Conservation (phyloP, 1,140 invertebrate species). For the Dendrolimus kikuchii region DNA sequence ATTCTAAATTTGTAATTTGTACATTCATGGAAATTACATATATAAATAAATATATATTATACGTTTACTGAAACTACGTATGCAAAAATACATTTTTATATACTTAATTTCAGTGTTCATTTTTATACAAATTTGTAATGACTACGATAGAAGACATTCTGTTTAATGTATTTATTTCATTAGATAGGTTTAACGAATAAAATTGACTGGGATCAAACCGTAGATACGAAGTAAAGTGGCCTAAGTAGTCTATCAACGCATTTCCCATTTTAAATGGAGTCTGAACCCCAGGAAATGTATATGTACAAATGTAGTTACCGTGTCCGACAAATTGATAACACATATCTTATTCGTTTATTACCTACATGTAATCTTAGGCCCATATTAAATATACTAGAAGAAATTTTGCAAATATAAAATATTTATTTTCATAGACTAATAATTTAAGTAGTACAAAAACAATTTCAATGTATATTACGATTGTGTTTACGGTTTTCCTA, state of each 20-base stretch:
- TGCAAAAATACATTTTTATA: too few species aligned
- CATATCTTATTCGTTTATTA: too few species aligned
- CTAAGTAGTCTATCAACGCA: conserved; percentile 34
- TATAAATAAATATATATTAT: conserved; percentile 32
- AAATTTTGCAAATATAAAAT: too few species aligned
- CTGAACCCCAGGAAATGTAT: too few species aligned
- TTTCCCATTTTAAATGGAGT: too few species aligned
- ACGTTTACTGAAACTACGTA: conserved; percentile 17
- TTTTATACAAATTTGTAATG: conserved; percentile 70
- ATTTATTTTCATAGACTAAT: too few species aligned
- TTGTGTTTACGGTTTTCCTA: conserved; percentile 8
- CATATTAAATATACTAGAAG: too few species aligned
- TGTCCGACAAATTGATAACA: too few species aligned
- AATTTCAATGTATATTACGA: background rate
- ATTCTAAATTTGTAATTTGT: conserved; percentile 68
- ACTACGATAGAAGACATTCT: conserved; percentile 43
- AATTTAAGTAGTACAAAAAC: too few species aligned
- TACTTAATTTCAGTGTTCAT: conserved; percentile 13
- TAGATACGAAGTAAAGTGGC: conserved; percentile 53
- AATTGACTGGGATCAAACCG: conserved; percentile 63
- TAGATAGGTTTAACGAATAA: conserved; percentile 62
- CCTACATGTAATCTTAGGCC: too few species aligned
- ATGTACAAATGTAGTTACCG: too few species aligned
- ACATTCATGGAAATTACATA: conserved; percentile 60
- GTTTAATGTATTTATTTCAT: conserved; percentile 63